A percentile compares a stretch with the other conserved stretches of the same genome.
Conservation (phyloP, 2,113 vertebrate species). For the Lontra canadensis region DNA sequence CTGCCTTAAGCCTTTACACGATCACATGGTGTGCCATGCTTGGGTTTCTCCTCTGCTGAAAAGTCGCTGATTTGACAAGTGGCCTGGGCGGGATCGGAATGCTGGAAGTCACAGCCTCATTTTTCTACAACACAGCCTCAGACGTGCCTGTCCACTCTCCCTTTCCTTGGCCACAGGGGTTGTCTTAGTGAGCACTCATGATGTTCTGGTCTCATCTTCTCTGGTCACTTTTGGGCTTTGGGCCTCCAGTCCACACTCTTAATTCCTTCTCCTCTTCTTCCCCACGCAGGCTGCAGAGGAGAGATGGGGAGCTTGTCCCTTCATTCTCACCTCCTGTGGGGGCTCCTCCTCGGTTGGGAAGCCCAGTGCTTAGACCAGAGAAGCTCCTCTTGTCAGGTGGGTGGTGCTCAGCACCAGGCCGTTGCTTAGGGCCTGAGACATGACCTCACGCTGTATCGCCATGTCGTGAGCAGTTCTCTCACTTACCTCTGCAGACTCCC, state of each 20-base stretch:
- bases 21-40: not conserved
- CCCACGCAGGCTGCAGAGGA: too few species aligned
- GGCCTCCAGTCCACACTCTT: not conserved
- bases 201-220: not conserved
- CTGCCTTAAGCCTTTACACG: not conserved
- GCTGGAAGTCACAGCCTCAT: not conserved
- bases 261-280: not conserved
- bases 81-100: not conserved
- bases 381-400: not conserved
- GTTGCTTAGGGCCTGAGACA: not conserved
- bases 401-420: not conserved
- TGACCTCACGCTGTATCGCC: too few species aligned
- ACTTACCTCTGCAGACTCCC: not conserved
- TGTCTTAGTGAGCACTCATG: fast-evolving
- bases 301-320: not conserved
- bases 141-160: not conserved
- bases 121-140: not conserved
- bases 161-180: not conserved
- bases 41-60: not conserved
- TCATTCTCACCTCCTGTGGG: not conserved
- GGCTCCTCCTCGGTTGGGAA: not conserved
- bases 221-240: not conserved
- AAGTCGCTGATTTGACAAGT: not conserved
- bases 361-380: not conserved
- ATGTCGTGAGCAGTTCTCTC: not conserved